Conservation (phyloP, 2,888 invertebrate species). For the Sarcophaga carnaria region DNA sequence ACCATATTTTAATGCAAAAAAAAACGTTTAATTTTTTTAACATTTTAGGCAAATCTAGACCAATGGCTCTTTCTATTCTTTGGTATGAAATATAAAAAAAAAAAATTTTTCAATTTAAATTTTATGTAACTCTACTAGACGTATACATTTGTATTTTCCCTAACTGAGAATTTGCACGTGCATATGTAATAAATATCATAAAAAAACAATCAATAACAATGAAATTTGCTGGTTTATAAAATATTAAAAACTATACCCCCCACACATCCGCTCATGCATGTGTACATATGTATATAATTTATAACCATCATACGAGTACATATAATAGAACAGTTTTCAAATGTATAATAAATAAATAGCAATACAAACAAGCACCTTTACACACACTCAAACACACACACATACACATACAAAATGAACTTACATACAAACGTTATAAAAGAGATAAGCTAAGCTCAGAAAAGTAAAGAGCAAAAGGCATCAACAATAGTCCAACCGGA, state of each 20-base stretch:
- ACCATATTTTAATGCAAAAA: no score
- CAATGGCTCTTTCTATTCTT: no score
- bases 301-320: not conserved
- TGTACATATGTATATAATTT: not conserved
- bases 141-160: not conserved
- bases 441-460: not conserved
- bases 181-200: not conserved
- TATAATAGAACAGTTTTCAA: not conserved
- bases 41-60: no score
- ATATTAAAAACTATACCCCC: slow-evolving; percentile 2
- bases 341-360: not conserved
- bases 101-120: no score
- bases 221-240: slow-evolving; percentile 20
- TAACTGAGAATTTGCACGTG: not conserved
- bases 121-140: no score
- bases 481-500: slow-evolving; percentile 32
- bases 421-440: not conserved
- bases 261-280: not conserved
- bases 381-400: not conserved
- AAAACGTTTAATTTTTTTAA: no score
- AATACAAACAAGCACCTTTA: not conserved
- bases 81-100: no score
- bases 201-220: slow-evolving; percentile 40
- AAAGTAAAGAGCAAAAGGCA: slow-evolving; percentile 2
- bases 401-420: not conserved